These are phyloP conservation scores for Macropodus opercularis DNA, from an alignment of 2,797 vertebrate species.

Conservation along the genomic window DNA sequence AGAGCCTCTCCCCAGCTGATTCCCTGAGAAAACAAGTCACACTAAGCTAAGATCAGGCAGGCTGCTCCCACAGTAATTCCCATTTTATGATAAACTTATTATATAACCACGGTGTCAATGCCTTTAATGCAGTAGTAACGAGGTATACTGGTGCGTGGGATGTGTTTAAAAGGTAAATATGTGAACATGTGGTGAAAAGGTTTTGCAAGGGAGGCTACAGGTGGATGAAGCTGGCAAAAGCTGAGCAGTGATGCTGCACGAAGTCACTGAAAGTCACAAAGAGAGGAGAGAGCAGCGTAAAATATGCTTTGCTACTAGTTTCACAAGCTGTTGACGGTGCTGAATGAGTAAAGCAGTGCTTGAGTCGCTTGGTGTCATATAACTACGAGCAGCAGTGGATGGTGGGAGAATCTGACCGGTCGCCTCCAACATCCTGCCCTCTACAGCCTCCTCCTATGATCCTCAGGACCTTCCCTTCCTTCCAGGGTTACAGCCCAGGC, in stretches of 20 bases:
- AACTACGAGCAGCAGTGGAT: conserved; percentile 41
- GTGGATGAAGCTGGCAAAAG: no score
- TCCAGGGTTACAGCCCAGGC: conserved; percentile 86
- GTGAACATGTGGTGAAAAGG: no score
- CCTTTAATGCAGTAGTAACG: conserved; percentile 7
- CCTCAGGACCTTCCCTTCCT: conserved; percentile 82
- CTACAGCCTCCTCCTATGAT: conserved; percentile 75
- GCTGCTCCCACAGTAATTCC: conserved; percentile 32
- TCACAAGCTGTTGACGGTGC: no score
- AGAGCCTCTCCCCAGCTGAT: conserved; percentile 68
- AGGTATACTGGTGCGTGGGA: conserved; percentile 9
- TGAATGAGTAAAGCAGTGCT: no score
- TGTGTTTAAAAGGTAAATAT: conserved; percentile 24
- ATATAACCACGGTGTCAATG: conserved; percentile 50
- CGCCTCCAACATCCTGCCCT: conserved; percentile 83
- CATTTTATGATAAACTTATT: conserved; percentile 68
- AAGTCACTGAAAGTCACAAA: no score
- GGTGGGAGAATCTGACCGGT: conserved; percentile 43
- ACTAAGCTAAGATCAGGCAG: conserved; percentile 69
- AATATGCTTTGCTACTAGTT: conserved; percentile 69
- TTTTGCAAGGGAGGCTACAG: no score
- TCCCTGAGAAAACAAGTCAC: conserved; percentile 65
- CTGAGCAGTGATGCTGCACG: no score
- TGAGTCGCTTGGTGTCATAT: background rate
- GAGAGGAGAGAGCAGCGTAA: conserved; percentile 53